Base-by-base conservation (phyloP, 2,113 vertebrate species). In the Tamias sibiricus region DNA sequence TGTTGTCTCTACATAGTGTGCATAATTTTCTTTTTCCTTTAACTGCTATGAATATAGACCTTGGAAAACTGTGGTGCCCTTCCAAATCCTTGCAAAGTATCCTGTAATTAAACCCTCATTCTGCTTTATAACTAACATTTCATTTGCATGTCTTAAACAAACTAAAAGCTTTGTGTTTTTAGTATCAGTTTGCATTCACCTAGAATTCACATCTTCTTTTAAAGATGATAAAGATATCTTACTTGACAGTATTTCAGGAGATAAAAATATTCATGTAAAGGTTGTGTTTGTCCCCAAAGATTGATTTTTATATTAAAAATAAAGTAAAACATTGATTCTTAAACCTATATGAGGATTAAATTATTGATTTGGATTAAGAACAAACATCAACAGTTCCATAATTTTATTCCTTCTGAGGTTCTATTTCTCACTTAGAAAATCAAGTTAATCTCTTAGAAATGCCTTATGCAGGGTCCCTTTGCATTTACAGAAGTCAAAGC, bases 181-280 rank as follows among this genome's bases (percentile, higher is more conserved):
- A 97, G 96, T 94, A 92, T 95, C 97, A 92, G 92, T 97, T 98
- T 98, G 93, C 95, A 96, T 98, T 97, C 96, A 96, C 95, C 94
- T 81, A 5, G 64, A 98, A 97, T 92, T 96, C 97, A 98, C 96
- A 97, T 97, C 97, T 97, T 97, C 95, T 94, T 95, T 87, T 97
- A 98, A 98, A 98, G 97, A 98, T 98, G 96, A 97, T 95, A 98
- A 97, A 96, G 95, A 86, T 42, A 71, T 71, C 96, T 97, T 97
- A 98, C 22, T 97, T 98, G 95, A 98, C 96, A 98, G 95, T 87
- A 97, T 96, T 98, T 3, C 8, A 4, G n/a, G 95, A 86, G 97
- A 98, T 97, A 98, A 94, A 0, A 37, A 75, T 68, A 90, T 89
- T 94, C 94, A 94, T 93, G 96, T 54, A 95, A 95, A 97, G 54